Base-by-base conservation (phyloP, 2,113 vertebrate genomes). In the Tetrao urogallus region DNA sequence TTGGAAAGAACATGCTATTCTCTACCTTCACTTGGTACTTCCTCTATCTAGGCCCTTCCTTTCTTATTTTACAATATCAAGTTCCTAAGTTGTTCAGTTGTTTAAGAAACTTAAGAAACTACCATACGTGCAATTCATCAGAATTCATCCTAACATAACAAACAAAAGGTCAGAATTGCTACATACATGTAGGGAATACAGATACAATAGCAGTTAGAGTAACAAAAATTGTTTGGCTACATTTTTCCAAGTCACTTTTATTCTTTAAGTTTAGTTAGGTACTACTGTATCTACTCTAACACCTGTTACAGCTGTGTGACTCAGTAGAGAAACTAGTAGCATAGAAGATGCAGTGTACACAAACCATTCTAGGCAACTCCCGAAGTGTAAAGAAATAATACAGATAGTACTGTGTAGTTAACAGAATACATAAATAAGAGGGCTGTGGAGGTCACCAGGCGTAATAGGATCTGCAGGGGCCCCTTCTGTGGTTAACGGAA, bases 251-350 rank as follows among this genome's bases (percentile, higher is more conserved):
- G 56, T 56, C 91, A 92, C 86, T 93, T 96, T 90, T 85, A 57
- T 45, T 83, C 27, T 54, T 63, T 90, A 89, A 92, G 63, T 58
- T 90, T 90, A 92, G 63, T 58, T 79, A 92, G 47, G 82, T 75
- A 74, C n/a, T 86, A 43, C 48, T 84, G 27, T 78, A 17, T 42
- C 52, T 79, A 30, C 27, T 54, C 1, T 36, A 69, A 72, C 81
- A 96, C 45, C 77, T 92, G 88, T 75, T 81, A 84, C 69, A 95
- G 86, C 73, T 92, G 80, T n/a, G 25, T 36, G 38, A 34, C 32
- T 81, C 61, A 60, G 19, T 91, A 63, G 0, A 82, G 71, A 89
- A 88, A 80, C 77, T 2, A 67, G 54, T 3, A 79, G 54, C 27
- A 66, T 6, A 82, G 32, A 67, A 72, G 32, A 13, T 16, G 32